Base-by-base conservation (phyloP, 1,140 invertebrate genomes). In the Dreissena rostriformis region DNA sequence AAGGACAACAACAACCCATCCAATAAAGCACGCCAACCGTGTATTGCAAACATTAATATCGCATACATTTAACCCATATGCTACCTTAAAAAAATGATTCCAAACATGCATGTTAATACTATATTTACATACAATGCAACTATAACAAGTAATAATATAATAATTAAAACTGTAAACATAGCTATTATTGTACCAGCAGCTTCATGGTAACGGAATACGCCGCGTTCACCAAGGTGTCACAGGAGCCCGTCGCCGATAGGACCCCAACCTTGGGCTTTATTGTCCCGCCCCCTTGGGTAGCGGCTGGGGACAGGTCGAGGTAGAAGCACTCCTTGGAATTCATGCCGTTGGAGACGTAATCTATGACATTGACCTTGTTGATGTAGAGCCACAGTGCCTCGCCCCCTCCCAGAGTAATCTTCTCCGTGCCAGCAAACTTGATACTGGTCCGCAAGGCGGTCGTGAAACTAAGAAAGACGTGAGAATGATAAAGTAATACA, bases 371-470 rank as follows among this genome's bases (percentile, higher is more conserved):
- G 11, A 73, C 80, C 72, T 82, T 84, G 63, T 89, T 89, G 55
- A 89, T 79, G 61, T 80, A 89, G 1, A 89, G 74, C 86, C 86
- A 89, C 49, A 89, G 26, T 26, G 86, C 86, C 19, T 89, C 88
- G 10, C 88, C 88, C 8, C 88, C 88, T 24, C 68, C 85, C 22
- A 89, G 24, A 6, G 79, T 88, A 19, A 89, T 81, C 26, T 52
- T 71, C 51, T 85, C 88, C 17, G 73, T 52, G 12, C 87, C 88
- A 22, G 68, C 24, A 68, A 66, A 89, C 22, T 63, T 77, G 26
- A 89, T 49, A 6, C 74, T 86, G 28, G 71, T 73, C 12, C 86
- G 66, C 5, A 86, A 70, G 15, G 79, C 88, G 49, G 66, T 83
- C 11, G 87, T 89, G 72, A 88, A 89, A 22, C 88, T 89, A 63